Conservation (phyloP, 2,888 invertebrate species). For the Papilio elwesi region DNA sequence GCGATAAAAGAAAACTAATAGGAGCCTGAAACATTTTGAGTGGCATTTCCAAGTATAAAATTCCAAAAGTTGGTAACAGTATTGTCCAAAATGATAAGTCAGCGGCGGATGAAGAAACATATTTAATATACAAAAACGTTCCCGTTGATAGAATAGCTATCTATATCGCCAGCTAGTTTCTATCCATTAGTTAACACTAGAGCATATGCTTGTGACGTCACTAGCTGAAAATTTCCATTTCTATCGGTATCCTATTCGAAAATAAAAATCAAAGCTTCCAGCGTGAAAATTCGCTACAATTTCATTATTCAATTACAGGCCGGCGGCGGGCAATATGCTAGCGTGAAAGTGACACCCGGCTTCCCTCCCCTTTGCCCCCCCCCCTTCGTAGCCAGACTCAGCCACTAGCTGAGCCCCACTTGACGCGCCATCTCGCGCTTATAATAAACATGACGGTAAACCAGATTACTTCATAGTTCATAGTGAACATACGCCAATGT, state of each 20-base stretch:
- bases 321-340: constrained; percentile 66
- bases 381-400: constrained; percentile 47
- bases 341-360: constrained; percentile 72
- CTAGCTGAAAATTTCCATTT: not conserved
- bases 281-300: constrained; percentile 65
- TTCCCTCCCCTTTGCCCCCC: constrained; percentile 42
- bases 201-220: not conserved
- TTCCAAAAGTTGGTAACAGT: not conserved
- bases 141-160: no score
- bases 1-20: no score
- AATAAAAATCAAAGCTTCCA: constrained; percentile 59
- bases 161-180: no score
- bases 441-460: constrained; percentile 68
- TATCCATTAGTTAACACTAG: not conserved
- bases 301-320: constrained; percentile 74
- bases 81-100: not conserved
- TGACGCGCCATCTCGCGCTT: constrained; percentile 57
- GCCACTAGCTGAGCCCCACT: constrained; percentile 55
- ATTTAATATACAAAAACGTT: no score
- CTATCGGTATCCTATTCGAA: not conserved
- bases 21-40: no score
- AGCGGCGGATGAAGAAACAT: no score
- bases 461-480: constrained; percentile 62
- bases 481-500: constrained; percentile 67
- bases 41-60: no score